Evolutionary conservation across 2,797 vertebrate species (phyloP).

Genomic region (Streptopelia turtur): DNA sequence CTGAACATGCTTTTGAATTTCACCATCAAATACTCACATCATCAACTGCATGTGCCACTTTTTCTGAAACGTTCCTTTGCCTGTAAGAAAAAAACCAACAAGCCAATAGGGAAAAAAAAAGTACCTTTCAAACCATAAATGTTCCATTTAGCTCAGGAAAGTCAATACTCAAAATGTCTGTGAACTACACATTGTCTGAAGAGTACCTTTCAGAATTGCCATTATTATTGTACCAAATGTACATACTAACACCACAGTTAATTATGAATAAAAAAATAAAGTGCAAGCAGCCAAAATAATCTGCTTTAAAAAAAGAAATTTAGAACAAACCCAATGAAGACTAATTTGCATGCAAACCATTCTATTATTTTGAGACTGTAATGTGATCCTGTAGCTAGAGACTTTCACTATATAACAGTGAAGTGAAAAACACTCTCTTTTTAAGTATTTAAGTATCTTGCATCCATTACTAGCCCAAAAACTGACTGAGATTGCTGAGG

Average conservation of each 20-base stretch:
- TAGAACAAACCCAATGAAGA: not conserved
- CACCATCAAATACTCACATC: conserved; percentile 81
- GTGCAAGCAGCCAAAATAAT: not conserved
- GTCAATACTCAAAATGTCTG: not conserved
- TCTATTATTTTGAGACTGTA: not conserved
- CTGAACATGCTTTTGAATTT: not conserved
- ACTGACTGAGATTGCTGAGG: not conserved
- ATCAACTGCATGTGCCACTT: conserved; percentile 78
- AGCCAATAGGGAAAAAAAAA: not conserved
- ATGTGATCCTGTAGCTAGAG: not conserved
- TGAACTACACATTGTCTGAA: not conserved
- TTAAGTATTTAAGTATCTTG: not conserved
- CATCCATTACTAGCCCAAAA: not conserved
- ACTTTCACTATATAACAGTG: not conserved
- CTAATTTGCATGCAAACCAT: not conserved
- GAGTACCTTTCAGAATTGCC: not conserved
- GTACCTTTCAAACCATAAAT: not conserved
- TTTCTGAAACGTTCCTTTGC: conserved; percentile 65
- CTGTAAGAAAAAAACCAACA: conserved; percentile 53
- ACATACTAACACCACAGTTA: not conserved
- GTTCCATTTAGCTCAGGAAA: not conserved
- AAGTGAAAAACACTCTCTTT: not conserved
- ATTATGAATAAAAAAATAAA: not conserved
- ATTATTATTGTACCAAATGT: not conserved
- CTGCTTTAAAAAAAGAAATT: not conserved